Evolutionary conservation across 2,888 invertebrate genomes (phyloP).

Genomic region (Nowickia ferox): DNA sequence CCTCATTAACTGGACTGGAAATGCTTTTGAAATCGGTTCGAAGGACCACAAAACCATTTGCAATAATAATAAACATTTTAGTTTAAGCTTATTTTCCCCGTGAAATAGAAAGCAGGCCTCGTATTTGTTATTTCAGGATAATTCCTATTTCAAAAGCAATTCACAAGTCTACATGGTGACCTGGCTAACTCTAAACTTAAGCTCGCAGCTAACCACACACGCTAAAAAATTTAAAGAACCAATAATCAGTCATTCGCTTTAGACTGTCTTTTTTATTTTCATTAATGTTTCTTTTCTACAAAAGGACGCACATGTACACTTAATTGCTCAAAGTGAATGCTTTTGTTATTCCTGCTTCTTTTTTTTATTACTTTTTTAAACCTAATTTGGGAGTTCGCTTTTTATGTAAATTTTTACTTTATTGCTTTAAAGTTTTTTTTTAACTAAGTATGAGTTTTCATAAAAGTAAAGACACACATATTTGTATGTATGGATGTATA

Average conservation of each 20-base stretch:
- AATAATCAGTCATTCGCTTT: slow-evolving; percentile 63
- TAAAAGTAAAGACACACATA: neutral
- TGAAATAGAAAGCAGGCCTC: neutral
- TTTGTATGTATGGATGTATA: neutral
- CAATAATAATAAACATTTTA: too few species aligned
- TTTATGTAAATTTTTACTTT: neutral
- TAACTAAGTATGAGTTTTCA: neutral
- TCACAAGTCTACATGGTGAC: slow-evolving; percentile 60
- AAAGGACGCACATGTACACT: slow-evolving; percentile 9
- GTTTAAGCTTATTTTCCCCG: too few species aligned
- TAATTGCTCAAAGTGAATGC: neutral
- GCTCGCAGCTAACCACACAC: neutral
- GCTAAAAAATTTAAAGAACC: neutral
- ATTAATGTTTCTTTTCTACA: neutral
- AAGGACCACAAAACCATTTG: too few species aligned
- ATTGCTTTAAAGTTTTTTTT: neutral
- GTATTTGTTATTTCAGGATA: slow-evolving; percentile 51
- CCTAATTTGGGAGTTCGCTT: slow-evolving; percentile 17
- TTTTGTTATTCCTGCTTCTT: neutral
- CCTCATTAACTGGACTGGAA: too few species aligned
- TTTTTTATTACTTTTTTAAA: slow-evolving; percentile 22
- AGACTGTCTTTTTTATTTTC: slow-evolving; percentile 24
- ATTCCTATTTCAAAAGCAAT: slow-evolving; percentile 67
- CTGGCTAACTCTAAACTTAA: slow-evolving; percentile 51
- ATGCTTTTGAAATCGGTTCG: too few species aligned